phyloP scores from a whole-genome alignment of 2,113 vertebrate species.

The Eidolon helvum region DNA sequence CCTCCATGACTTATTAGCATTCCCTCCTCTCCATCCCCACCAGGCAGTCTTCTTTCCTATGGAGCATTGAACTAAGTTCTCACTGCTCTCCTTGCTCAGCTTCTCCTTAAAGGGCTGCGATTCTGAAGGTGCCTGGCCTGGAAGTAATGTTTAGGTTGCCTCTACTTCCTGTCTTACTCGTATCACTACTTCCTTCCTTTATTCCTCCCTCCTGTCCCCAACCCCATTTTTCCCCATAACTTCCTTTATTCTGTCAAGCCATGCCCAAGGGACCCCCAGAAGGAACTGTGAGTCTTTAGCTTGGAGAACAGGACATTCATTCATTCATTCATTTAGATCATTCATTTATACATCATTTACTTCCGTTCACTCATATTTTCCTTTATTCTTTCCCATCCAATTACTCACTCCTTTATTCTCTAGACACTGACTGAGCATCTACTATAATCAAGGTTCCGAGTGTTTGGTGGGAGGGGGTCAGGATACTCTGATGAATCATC shows the following conservation, averaged over 20 bases:
- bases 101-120: not conserved
- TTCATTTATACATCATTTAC: no score
- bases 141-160: not conserved
- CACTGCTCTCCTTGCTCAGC: not conserved
- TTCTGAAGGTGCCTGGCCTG: not conserved
- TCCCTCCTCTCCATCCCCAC: not conserved
- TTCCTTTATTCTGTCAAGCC: conserved; percentile 23
- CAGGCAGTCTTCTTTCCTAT: not conserved
- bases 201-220: not conserved
- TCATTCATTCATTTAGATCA: not conserved
- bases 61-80: not conserved
- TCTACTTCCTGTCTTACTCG: conserved; percentile 1
- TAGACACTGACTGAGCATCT: not conserved
- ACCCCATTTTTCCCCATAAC: not conserved
- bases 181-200: not conserved
- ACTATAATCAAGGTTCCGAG: not conserved
- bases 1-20: rapidly evolving
- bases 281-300: not conserved
- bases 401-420: not conserved
- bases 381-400: not conserved
- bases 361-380: not conserved
- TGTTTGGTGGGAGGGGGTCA: not conserved
- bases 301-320: not conserved
- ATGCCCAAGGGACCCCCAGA: not conserved
- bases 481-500: not conserved